Evolutionary conservation across 2,113 vertebrate species (phyloP).

Genomic region (Craseonycteris thonglongyai): DNA sequence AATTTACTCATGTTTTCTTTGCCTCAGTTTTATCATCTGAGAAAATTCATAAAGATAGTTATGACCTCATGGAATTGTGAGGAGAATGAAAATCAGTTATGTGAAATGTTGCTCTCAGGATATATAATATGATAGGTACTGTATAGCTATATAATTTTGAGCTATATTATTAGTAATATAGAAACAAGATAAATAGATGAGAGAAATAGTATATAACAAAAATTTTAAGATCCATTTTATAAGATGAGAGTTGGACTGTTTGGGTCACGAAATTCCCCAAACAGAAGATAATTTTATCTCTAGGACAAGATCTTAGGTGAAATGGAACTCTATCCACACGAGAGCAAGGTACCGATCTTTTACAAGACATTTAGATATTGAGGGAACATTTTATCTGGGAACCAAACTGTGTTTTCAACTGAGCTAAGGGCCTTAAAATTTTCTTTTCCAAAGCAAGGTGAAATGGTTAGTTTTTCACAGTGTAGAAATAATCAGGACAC

Average conservation of each 20-base stretch:
- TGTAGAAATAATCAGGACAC: background rate
- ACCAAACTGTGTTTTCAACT: background rate
- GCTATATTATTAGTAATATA: background rate
- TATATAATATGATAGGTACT: background rate
- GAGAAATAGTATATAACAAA: background rate
- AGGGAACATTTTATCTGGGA: background rate
- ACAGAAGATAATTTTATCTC: background rate
- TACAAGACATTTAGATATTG: background rate
- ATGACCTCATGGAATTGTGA: background rate
- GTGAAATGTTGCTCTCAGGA: background rate
- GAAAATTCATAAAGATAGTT: background rate
- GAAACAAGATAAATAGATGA: background rate
- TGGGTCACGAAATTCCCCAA: background rate
- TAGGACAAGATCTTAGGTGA: background rate
- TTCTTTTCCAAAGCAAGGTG: background rate
- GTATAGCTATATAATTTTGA: background rate
- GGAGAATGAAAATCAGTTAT: background rate
- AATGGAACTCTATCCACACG: background rate
- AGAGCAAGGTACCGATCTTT: background rate
- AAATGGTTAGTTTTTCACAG: background rate
- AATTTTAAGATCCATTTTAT: conserved; percentile 4
- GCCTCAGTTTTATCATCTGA: background rate
- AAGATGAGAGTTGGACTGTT: background rate
- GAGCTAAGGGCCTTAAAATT: background rate
- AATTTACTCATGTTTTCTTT: background rate